Evolutionary conservation across 2,113 vertebrate species (phyloP).

Genomic region (Circaetus cinerascens): DNA sequence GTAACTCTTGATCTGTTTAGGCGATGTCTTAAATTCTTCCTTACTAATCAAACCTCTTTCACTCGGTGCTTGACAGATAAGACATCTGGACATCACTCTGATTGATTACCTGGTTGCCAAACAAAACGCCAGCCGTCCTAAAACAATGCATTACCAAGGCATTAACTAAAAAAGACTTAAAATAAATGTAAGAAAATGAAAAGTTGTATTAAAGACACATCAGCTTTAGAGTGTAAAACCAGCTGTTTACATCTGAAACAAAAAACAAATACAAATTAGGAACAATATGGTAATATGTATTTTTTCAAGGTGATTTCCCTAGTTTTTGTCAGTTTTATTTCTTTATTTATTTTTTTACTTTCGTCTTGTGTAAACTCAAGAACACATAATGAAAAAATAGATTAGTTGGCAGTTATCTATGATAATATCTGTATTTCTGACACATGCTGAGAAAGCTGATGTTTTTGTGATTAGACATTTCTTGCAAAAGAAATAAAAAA

Average conservation of each 20-base stretch:
- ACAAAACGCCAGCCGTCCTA: background rate
- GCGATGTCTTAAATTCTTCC: background rate
- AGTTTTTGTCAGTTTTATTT: background rate
- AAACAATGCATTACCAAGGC: background rate
- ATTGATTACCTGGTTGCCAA: background rate
- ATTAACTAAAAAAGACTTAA: background rate
- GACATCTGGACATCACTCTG: background rate
- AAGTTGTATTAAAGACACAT: background rate
- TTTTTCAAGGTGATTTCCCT: background rate
- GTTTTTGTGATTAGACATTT: background rate
- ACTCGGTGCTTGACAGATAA: background rate
- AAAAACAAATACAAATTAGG: background rate
- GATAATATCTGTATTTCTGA: background rate
- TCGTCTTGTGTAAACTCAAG: background rate
- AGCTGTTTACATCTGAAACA: background rate
- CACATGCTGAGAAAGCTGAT: background rate
- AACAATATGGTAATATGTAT: rapidly evolving
- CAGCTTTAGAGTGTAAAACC: background rate
- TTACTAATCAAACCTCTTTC: background rate
- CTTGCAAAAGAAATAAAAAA: background rate
- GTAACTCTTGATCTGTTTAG: background rate
- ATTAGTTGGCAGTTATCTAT: background rate
- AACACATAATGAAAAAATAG: background rate
- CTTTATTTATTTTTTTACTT: background rate
- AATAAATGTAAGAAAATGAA: background rate